Base-by-base conservation (phyloP, 1,140 invertebrate genomes). In the Meloidogyne chitwoodi region DNA sequence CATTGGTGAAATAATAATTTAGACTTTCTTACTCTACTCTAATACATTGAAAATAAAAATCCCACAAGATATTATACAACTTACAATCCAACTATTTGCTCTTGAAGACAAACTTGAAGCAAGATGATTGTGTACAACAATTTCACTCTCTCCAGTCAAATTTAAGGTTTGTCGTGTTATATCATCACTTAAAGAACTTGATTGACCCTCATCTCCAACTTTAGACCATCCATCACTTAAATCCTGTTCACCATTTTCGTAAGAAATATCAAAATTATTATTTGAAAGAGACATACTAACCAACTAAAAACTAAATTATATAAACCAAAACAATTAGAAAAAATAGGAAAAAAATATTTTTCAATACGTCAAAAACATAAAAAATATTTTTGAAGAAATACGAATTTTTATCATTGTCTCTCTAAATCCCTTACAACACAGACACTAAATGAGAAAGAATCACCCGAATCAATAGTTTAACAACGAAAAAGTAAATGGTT, bases 51-150 rank as follows among this genome's bases (percentile, higher is more conserved):
- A 29, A 48, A 69, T 26, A 22, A 44, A 48, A 44, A 22, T 27
- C 19, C 6, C 27, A 56, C 12, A 24, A 26, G 10, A 41, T 19
- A n/a, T 75, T 19, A 75, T 6, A 6, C 11, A 64, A 61, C 76
- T 64, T 22, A 77, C 76, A 22, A 75, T 38, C 76, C 76, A 77
- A 24, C 76, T 26, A 27, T 73, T 41, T n/a, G 61, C 62, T 6
- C 27, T 27, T 6, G 76, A 29, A 27, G n/a, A 24, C 29, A 56
- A 27, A 26, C 24, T 16, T 19, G 24, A 29, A 56, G 48, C 19
- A 4, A n/a, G 1, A n/a, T 56, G 19, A 22, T 31, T 31, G 26
- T 31, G n/a, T 26, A 16, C 64, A 12, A 11, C 31, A n/a, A 44
- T 22, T 19, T 66, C 56, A 10, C 48, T 29, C 14, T 67, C 24